These are phyloP conservation scores for Tipula helvola DNA, from an alignment of 2,888 invertebrate genomes.

Conservation along the genomic window DNA sequence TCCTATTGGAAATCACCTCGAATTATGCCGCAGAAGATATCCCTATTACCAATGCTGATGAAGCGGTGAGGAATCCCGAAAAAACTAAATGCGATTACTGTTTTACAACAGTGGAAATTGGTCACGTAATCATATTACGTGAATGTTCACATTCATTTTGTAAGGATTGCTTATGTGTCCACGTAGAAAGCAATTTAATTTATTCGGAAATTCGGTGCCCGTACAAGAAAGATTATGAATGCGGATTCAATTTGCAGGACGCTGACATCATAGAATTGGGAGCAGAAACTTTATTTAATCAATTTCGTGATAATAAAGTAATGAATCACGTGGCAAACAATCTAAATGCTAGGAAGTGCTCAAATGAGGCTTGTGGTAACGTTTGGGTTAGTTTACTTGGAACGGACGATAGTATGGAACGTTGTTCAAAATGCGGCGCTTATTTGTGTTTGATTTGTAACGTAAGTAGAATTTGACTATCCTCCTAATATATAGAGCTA, in stretches of 20 bases:
- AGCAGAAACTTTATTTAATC: background rate
- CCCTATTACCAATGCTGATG: background rate
- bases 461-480: background rate
- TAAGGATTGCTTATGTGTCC: background rate
- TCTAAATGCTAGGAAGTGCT: background rate
- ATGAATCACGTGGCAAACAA: background rate
- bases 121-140: background rate
- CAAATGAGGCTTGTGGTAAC: background rate
- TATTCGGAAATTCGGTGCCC: background rate
- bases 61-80: background rate
- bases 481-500: no score
- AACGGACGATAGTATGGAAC: no score
- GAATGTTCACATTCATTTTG: background rate
- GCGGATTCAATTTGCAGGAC: background rate
- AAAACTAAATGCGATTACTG: background rate
- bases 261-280: background rate
- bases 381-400: background rate
- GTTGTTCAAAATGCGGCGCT: background rate
- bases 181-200: background rate
- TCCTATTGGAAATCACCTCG: no score
- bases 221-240: background rate
- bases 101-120: background rate
- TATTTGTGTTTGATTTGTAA: background rate
- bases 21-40: no score
- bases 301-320: background rate